A percentile compares a stretch with the other conserved stretches of the same genome.
These are phyloP conservation scores for Odocoileus hemionus DNA, from an alignment of 2,113 vertebrate genomes.

Conservation along the genomic window DNA sequence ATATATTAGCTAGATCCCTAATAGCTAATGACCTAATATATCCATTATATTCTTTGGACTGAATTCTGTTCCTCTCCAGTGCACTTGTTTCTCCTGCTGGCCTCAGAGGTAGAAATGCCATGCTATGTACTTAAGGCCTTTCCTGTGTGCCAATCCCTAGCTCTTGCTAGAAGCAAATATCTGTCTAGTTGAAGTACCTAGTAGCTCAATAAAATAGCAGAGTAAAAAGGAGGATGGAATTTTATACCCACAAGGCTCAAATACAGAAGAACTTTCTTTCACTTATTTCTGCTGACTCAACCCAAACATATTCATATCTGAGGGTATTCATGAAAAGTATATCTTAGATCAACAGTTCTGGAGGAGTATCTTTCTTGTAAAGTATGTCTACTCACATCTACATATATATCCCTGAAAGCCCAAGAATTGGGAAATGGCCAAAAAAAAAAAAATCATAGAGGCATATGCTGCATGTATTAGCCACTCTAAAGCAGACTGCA, in stretches of 20 bases:
- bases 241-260: not conserved
- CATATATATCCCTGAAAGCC: not conserved
- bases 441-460: not conserved
- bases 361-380: not conserved
- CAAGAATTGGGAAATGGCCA: not conserved
- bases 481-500: not conserved
- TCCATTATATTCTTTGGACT: not conserved
- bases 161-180: not conserved
- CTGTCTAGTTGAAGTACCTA: not conserved
- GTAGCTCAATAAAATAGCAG: not conserved
- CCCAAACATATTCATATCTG: not conserved
- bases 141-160: not conserved
- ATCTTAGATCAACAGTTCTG: not conserved
- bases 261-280: not conserved
- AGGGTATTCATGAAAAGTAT: not conserved
- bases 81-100: not conserved
- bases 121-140: not conserved
- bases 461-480: not conserved
- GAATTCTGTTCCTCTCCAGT: not conserved
- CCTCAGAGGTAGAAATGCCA: not conserved
- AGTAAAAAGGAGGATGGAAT: not conserved
- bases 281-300: not conserved
- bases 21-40: not conserved
- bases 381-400: not conserved
- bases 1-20: not conserved